Evolutionary conservation across 1,140 invertebrate species (phyloP), one percentile per base, ranked within the genome.

Genomic region (Frieseomelitta varia): DNA sequence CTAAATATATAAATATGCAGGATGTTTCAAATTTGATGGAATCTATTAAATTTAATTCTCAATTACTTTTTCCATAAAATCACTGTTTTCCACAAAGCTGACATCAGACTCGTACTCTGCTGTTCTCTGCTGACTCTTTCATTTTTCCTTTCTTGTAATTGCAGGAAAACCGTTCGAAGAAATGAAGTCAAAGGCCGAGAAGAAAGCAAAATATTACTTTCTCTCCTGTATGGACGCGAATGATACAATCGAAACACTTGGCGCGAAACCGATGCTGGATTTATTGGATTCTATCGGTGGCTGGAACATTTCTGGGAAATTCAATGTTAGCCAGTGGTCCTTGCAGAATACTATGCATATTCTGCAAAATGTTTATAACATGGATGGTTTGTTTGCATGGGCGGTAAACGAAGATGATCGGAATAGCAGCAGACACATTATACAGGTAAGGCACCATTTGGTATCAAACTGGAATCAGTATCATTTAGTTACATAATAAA

Each of bases 161-260:
- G 24, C 87, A 96, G 96, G 97, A 83, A 96, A 96, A 91, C 95
- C 96, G 3, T 92, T 96, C 4, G 93, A 92, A 19, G 95, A 95
- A n/a, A 94, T 96, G 87, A 96, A 96, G 89, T 97, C 97, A 67
- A 96, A 97, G 87, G 97, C 98, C 0, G 98, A 99, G 92, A 95
- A 96, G 68, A 99, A 99, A 94, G 98, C 98, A 0, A 97, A 98
- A 91, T 94, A 97, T 4, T 99, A 99, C 94, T 99, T 99, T 93
- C 95, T 97, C 82, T 99, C 99, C 0, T 99, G 99, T 92, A 96
- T 99, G 95, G 99, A 99, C 93, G 96, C 96, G 1, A 99, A 99
- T 90, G 98, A 98, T 91, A 99, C 97, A 0, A 97, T 99, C 75
- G 98, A 99, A 95, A 94, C 96, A 67, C 92, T 98, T 14, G 98